Evolutionary conservation across 1,140 invertebrate genomes (phyloP).

Genomic region (Leptinotarsa undecemlineata): DNA sequence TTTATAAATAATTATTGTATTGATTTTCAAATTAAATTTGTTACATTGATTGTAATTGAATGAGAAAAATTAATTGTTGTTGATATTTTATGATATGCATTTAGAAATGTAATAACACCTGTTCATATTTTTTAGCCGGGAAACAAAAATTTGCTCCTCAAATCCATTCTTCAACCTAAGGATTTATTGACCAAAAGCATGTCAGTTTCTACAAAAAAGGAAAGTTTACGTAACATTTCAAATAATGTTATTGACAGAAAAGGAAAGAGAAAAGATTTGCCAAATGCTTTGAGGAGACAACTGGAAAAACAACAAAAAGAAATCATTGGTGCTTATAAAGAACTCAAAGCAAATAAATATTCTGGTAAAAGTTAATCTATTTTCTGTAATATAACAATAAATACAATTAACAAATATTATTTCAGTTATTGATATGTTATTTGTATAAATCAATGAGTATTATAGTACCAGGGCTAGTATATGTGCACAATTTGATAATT

Average conservation of each 20-base stretch:
- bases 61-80: not conserved
- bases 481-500: no score
- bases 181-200: conserved; percentile 17
- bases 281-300: conserved; percentile 59
- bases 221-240: conserved; percentile 34
- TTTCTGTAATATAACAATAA: conserved; percentile 3
- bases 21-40: no score
- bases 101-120: no score
- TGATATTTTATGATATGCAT: not conserved
- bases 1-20: no score
- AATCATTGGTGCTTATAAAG: conserved; percentile 64
- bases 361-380: conserved; percentile 7
- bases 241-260: conserved; percentile 55
- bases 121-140: conserved; percentile 57
- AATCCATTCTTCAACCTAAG: conserved; percentile 55
- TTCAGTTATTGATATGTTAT: no score
- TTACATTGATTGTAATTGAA: no score
- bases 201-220: conserved; percentile 21
- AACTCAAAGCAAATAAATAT: conserved; percentile 56
- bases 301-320: conserved; percentile 63
- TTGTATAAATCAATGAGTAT: no score
- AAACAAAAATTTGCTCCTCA: conserved; percentile 61
- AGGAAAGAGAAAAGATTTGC: conserved; percentile 64
- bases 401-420: not conserved
- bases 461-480: no score